Evolutionary conservation across 2,797 vertebrate species (phyloP).

Genomic region (Syndactyla subalaris): DNA sequence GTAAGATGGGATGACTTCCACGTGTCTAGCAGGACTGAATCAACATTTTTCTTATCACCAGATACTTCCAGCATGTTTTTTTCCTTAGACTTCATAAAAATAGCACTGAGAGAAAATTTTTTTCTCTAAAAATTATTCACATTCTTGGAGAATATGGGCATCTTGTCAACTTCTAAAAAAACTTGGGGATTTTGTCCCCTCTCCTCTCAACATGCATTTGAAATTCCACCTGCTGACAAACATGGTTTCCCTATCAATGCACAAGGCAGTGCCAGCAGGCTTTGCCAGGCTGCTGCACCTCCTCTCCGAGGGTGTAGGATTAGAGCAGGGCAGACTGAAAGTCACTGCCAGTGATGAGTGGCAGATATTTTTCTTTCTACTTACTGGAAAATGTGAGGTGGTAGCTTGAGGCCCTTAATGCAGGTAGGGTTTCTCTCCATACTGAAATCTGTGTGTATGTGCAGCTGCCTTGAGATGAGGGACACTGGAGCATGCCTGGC

Average conservation of each 20-base stretch:
- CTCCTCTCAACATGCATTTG: background rate
- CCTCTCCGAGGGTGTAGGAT: background rate
- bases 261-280: background rate
- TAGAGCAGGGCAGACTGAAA: background rate
- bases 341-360: background rate
- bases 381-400: background rate
- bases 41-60: background rate
- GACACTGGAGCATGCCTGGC: background rate
- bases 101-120: background rate
- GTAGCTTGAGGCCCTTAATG: background rate
- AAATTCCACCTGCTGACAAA: background rate
- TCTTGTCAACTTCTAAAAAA: background rate
- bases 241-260: rapidly evolving
- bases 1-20: background rate
- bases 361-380: background rate
- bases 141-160: background rate
- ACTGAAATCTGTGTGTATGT: rapidly evolving
- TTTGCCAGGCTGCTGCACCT: background rate
- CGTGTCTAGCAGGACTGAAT: background rate
- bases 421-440: background rate
- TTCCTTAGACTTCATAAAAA: background rate
- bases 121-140: background rate
- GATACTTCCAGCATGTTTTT: rapidly evolving
- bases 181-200: background rate
- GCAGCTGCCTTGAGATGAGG: background rate